Percentiles rank a stretch among this genome's conserved stretches.
These are phyloP conservation scores for Forpus xanthops DNA, from an alignment of 2,797 vertebrate species.

Conservation along the genomic window DNA sequence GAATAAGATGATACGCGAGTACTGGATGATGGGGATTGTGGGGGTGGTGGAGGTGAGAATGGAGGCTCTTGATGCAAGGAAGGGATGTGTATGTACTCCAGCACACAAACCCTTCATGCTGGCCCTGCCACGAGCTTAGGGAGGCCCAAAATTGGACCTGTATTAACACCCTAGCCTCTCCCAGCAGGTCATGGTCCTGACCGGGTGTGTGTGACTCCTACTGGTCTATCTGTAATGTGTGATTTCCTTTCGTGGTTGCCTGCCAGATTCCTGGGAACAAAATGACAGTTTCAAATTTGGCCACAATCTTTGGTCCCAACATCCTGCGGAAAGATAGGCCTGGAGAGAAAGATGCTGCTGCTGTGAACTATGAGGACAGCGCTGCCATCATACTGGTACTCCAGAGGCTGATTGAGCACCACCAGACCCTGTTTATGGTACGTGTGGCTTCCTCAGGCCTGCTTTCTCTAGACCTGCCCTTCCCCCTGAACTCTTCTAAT, in stretches of 20 bases:
- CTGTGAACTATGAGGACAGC: conserved; percentile 86
- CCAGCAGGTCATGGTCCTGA: not conserved
- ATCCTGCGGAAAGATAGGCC: conserved; percentile 85
- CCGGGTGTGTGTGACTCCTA: not conserved
- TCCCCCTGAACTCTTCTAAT: not conserved
- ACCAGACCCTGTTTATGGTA: conserved; percentile 86
- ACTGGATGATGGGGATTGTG: not conserved
- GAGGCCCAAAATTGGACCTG: no score
- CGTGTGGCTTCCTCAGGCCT: not conserved
- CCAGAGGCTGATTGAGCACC: conserved; percentile 86
- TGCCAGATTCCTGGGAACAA: conserved; percentile 88
- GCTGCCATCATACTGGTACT: conserved; percentile 86
- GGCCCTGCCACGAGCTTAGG: not conserved
- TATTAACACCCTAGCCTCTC: rapidly evolving
- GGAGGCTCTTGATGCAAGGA: not conserved
- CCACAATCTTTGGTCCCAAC: conserved; percentile 92
- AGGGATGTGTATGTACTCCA: not conserved
- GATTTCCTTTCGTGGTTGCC: not conserved
- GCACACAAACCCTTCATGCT: not conserved
- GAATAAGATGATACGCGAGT: not conserved
- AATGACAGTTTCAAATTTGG: conserved; percentile 91
- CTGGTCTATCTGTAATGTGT: rapidly evolving
- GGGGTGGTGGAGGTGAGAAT: not conserved
- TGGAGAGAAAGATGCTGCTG: conserved; percentile 70
- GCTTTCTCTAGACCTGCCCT: not conserved